Conservation (phyloP, 2,888 invertebrate genomes). For the Drosophila robusta region DNA sequence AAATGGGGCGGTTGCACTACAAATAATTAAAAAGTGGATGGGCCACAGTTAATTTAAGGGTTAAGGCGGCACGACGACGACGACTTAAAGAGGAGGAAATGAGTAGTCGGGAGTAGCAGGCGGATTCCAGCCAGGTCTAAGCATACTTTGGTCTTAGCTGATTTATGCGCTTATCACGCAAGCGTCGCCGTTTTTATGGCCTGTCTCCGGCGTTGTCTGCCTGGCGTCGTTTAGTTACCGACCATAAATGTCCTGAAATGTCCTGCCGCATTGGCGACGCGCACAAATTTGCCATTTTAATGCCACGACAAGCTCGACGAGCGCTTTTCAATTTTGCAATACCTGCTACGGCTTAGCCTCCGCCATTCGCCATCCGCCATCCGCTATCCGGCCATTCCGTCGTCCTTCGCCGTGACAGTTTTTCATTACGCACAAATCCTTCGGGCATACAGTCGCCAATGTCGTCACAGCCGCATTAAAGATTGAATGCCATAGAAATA, state of each 20-base stretch:
- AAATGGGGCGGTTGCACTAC: conserved; percentile 28
- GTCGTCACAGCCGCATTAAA: conserved; percentile 57
- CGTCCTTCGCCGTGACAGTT: conserved; percentile 61
- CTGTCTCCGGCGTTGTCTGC: conserved; percentile 61
- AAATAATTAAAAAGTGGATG: conserved; percentile 55
- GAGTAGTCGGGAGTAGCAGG: background rate
- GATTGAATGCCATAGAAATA: conserved; percentile 49
- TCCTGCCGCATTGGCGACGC: conserved; percentile 63
- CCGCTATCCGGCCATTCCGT: background rate
- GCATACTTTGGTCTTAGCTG: conserved; percentile 45
- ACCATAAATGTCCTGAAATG: conserved; percentile 73
- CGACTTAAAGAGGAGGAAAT: conserved; percentile 20
- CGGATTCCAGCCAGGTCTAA: conserved; percentile 11
- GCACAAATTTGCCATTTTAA: conserved; percentile 80
- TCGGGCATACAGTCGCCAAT: conserved; percentile 71
- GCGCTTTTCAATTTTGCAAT: conserved; percentile 74
- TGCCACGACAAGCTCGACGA: conserved; percentile 55
- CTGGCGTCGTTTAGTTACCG: conserved; percentile 66
- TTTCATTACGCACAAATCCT: conserved; percentile 81
- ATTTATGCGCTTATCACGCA: conserved; percentile 78
- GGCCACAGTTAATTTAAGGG: conserved; percentile 25
- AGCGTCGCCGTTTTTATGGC: conserved; percentile 74
- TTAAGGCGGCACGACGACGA: background rate
- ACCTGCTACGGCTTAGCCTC: conserved; percentile 64
- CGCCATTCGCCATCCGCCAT: background rate